These are phyloP conservation scores for Dasysyrphus tricinctus DNA, from an alignment of 2,888 invertebrate genomes.

Conservation along the genomic window DNA sequence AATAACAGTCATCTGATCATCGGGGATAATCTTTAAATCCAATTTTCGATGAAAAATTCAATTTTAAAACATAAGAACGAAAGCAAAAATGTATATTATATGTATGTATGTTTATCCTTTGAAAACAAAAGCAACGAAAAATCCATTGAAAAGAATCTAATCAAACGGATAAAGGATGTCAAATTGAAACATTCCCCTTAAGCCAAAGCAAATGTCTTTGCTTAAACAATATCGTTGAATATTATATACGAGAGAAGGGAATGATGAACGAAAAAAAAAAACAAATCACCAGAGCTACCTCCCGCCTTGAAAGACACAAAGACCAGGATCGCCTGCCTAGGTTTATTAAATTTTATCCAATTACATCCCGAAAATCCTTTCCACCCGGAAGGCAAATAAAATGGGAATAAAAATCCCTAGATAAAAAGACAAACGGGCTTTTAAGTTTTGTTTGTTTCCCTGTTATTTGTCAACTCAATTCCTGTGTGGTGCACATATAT, in stretches of 20 bases:
- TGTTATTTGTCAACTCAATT: constrained; percentile 23
- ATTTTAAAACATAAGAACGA: constrained; percentile 23
- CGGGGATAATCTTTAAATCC: constrained; percentile 34
- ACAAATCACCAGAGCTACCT: background rate
- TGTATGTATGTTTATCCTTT: background rate
- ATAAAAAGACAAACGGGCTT: constrained; percentile 37
- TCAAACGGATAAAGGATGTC: constrained; percentile 71
- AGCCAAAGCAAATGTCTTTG: constrained; percentile 56
- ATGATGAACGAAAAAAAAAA: constrained; percentile 1
- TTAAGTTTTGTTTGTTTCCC: constrained; percentile 26
- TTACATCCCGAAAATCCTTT: constrained; percentile 71
- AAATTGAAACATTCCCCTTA: constrained; percentile 61
- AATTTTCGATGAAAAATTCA: constrained; percentile 42
- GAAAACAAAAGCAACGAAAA: constrained; percentile 3
- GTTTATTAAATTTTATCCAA: constrained; percentile 75
- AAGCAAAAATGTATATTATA: background rate
- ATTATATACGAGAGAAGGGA: background rate
- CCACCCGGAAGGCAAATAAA: constrained; percentile 65
- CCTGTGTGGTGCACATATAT: constrained; percentile 7
- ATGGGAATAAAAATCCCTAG: constrained; percentile 63
- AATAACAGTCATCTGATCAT: constrained; percentile 55
- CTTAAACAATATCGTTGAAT: constrained; percentile 15
- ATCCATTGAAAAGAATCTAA: constrained; percentile 54
- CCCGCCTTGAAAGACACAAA: constrained; percentile 30
- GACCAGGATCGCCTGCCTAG: constrained; percentile 36